These are phyloP conservation scores for Clistopyga incitator DNA, from an alignment of 2,888 invertebrate genomes.

Conservation along the genomic window DNA sequence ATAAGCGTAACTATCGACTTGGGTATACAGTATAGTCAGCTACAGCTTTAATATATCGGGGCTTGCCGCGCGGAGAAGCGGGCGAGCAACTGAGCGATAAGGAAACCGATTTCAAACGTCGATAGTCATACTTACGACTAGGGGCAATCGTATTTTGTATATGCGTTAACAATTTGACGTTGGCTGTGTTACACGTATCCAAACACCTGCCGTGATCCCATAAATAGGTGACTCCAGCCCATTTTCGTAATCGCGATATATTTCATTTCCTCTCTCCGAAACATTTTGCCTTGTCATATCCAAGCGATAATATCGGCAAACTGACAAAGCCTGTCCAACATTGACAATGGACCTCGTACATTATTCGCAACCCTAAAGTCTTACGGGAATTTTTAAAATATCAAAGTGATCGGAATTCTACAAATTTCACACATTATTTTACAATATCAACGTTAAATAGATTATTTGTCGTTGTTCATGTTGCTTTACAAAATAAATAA, in stretches of 20 bases:
- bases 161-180: conserved; percentile 4
- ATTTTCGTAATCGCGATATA: background rate
- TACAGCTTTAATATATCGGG: background rate
- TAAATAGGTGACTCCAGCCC: background rate
- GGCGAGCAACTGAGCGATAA: conserved; percentile 24
- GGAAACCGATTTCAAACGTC: conserved; percentile 26
- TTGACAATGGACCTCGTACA: background rate
- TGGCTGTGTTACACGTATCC: conserved; percentile 5
- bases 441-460: no score
- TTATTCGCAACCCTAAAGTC: background rate
- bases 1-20: conserved; percentile 26
- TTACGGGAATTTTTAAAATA: background rate
- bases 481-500: no score
- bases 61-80: background rate
- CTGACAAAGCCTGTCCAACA: background rate
- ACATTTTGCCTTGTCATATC: conserved; percentile 1
- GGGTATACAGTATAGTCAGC: background rate
- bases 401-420: no score
- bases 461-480: no score
- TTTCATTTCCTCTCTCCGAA: background rate
- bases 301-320: background rate
- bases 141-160: background rate
- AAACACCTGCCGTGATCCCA: conserved; percentile 5
- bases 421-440: no score
- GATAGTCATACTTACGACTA: background rate